Percentiles rank a stretch among this genome's conserved stretches.
Conservation (phyloP, 2,797 vertebrate species). For the Telmatherina bonti region DNA sequence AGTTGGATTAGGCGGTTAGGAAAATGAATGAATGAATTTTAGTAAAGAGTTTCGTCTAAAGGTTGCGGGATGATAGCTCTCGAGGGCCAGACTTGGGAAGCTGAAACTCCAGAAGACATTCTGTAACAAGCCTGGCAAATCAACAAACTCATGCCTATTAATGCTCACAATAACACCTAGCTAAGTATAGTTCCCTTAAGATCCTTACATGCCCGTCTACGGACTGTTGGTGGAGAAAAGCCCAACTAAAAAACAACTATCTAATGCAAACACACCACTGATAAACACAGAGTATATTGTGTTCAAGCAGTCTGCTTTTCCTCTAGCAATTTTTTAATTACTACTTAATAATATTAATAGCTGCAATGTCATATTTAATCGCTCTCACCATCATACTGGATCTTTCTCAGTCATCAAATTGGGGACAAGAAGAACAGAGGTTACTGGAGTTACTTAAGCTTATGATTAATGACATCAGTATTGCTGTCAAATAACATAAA, state of each 20-base stretch:
- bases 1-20: too few species aligned
- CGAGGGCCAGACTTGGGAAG: too few species aligned
- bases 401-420: constrained; percentile 6
- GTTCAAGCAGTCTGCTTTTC: background rate
- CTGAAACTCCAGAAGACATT: background rate
- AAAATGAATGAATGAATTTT: too few species aligned
- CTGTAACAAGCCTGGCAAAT: background rate
- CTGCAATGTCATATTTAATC: background rate
- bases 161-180: background rate
- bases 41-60: too few species aligned
- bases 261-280: background rate
- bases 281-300: background rate
- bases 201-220: background rate
- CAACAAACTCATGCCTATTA: background rate
- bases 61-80: too few species aligned
- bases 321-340: background rate
- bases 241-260: background rate
- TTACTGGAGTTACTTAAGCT: constrained; percentile 4
- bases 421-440: constrained; percentile 12
- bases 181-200: background rate
- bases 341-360: background rate
- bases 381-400: background rate
- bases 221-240: background rate
- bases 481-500: constrained; percentile 1
- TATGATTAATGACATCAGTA: constrained; percentile 9